A percentile compares a stretch with the other conserved stretches of the same genome.
Conservation (phyloP, 2,113 vertebrate genomes). For the Toxotes chatareus region DNA sequence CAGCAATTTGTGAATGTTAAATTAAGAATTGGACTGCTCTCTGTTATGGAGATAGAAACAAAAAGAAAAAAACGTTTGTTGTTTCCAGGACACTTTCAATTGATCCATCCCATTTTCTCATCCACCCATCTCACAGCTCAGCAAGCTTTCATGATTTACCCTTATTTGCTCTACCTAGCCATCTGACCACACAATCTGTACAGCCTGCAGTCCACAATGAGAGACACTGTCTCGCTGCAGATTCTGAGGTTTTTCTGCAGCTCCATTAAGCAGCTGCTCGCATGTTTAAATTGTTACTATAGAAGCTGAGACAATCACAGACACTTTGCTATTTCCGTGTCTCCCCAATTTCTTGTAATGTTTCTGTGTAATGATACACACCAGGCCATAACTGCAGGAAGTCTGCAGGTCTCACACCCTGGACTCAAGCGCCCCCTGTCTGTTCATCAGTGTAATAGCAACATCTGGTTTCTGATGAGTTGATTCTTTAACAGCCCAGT, state of each 20-base stretch:
- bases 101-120: background rate
- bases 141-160: background rate
- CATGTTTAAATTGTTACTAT: background rate
- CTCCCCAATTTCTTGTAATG: constrained; percentile 20
- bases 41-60: no score
- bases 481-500: background rate
- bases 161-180: background rate
- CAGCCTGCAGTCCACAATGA: background rate
- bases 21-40: background rate
- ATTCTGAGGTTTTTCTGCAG: constrained; percentile 1
- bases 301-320: constrained; percentile 12
- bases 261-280: constrained; percentile 40
- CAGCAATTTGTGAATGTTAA: background rate
- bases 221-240: background rate
- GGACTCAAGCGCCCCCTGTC: constrained; percentile 34
- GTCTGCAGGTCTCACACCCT: background rate
- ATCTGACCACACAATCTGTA: constrained; percentile 17
- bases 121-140: background rate
- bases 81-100: background rate
- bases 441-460: background rate
- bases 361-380: constrained; percentile 26
- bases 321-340: constrained; percentile 28
- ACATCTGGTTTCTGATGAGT: background rate
- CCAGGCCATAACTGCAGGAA: constrained; percentile 10
- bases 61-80: no score